Evolutionary conservation across 2,797 vertebrate genomes (phyloP).

Genomic region (Neostethus bicornis): DNA sequence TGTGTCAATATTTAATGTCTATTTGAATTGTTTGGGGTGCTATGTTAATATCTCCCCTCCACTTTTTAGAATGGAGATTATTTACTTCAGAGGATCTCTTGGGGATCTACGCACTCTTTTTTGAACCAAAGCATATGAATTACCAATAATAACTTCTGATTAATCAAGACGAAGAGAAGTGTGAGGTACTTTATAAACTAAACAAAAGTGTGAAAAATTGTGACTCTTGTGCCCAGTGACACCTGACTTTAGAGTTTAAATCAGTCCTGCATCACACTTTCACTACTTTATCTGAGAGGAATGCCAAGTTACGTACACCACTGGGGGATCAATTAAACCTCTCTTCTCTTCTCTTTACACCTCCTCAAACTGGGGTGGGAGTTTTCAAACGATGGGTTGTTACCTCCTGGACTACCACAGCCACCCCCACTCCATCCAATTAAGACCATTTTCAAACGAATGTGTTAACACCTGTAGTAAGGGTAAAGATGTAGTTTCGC

Average conservation of each 20-base stretch:
- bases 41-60: not conserved
- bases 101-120: not conserved
- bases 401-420: constrained; percentile 15
- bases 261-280: constrained; percentile 45
- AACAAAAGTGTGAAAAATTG: constrained; percentile 1
- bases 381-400: constrained; percentile 55
- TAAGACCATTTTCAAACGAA: constrained; percentile 78
- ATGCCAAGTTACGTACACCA: constrained; percentile 54
- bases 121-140: not conserved
- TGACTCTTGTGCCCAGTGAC: constrained; percentile 29
- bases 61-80: not conserved
- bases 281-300: constrained; percentile 52
- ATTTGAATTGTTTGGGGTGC: constrained; percentile 45
- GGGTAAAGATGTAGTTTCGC: constrained; percentile 65
- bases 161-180: not conserved
- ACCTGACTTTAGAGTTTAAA: constrained; percentile 44
- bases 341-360: constrained; percentile 65
- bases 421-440: constrained; percentile 62
- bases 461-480: constrained; percentile 70
- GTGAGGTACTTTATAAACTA: constrained; percentile 5
- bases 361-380: constrained; percentile 58
- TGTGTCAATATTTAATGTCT: constrained; percentile 48
- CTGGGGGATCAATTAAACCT: constrained; percentile 76
- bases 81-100: not conserved
- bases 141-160: not conserved